Conservation (phyloP, 2,797 vertebrate genomes). For the Notolabrus celidotus region DNA sequence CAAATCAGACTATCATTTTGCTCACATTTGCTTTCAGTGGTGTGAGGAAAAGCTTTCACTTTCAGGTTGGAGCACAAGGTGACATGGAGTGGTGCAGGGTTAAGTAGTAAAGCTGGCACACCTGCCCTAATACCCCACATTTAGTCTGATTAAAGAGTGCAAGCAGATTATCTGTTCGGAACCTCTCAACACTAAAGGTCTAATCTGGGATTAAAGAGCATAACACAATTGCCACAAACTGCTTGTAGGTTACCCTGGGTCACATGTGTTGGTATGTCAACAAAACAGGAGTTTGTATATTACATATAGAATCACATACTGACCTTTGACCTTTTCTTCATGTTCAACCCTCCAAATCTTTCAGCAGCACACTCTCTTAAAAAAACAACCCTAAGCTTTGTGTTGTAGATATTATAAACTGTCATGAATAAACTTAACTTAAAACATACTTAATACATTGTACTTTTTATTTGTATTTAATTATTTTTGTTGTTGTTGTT, state of each 20-base stretch:
- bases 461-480: too few relatives aligned
- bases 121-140: conserved; percentile 64
- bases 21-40: not conserved
- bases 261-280: not conserved
- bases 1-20: not conserved
- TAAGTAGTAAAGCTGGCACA: conserved; percentile 44
- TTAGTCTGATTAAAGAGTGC: conserved; percentile 78
- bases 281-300: not conserved
- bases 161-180: conserved; percentile 73
- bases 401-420: too few relatives aligned
- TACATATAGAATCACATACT: not conserved
- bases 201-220: conserved; percentile 68
- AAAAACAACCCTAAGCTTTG: too few relatives aligned
- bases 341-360: too few relatives aligned
- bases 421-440: too few relatives aligned
- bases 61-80: conserved; percentile 49
- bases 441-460: too few relatives aligned
- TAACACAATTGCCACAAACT: conserved; percentile 51
- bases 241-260: conserved; percentile 26
- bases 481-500: too few relatives aligned
- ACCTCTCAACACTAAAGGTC: conserved; percentile 51
- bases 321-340: too few relatives aligned
- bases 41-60: conserved; percentile 22
- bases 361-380: too few relatives aligned
- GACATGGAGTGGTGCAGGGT: conserved; percentile 51